A percentile compares a stretch with the other conserved stretches of the same genome.
Conservation (phyloP, 2,113 vertebrate genomes). For the Coturnix japonica region DNA sequence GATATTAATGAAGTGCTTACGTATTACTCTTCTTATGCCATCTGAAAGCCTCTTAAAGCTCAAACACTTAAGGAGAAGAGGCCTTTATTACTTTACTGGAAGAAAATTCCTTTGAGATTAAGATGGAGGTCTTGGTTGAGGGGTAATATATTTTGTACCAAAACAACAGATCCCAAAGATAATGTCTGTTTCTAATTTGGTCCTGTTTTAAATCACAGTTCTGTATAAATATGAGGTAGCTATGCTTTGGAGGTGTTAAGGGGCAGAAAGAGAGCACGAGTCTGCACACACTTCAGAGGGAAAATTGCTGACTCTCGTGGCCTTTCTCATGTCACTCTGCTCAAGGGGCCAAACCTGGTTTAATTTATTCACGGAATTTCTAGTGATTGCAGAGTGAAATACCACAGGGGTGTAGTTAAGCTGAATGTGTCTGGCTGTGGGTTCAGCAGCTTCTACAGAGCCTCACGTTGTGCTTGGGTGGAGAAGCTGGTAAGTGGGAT, state of each 20-base stretch:
- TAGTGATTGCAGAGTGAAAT: fast-evolving
- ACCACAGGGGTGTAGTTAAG: background rate
- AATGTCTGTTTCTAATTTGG: constrained; percentile 33
- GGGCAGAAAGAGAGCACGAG: background rate
- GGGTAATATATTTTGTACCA: constrained; percentile 2
- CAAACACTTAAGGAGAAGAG: constrained; percentile 16
- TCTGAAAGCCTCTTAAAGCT: constrained; percentile 48
- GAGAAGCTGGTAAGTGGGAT: background rate
- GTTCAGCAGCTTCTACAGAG: background rate
- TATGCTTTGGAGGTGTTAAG: background rate
- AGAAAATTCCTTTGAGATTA: constrained; percentile 49
- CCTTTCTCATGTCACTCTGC: background rate
- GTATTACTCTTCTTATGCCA: constrained; percentile 6
- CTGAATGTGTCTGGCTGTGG: background rate
- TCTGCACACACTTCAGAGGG: background rate
- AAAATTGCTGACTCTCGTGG: background rate
- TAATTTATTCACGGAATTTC: background rate
- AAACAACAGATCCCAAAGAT: constrained; percentile 31
- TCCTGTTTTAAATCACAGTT: background rate
- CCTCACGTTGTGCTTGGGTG: fast-evolving
- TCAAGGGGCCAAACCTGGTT: background rate
- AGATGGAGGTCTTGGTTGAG: background rate
- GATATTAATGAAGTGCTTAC: constrained; percentile 19
- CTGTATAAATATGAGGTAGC: background rate
- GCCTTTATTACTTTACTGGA: constrained; percentile 2